These are phyloP conservation scores for Calephelis nemesis DNA, from an alignment of 1,140 invertebrate genomes.

Conservation along the genomic window DNA sequence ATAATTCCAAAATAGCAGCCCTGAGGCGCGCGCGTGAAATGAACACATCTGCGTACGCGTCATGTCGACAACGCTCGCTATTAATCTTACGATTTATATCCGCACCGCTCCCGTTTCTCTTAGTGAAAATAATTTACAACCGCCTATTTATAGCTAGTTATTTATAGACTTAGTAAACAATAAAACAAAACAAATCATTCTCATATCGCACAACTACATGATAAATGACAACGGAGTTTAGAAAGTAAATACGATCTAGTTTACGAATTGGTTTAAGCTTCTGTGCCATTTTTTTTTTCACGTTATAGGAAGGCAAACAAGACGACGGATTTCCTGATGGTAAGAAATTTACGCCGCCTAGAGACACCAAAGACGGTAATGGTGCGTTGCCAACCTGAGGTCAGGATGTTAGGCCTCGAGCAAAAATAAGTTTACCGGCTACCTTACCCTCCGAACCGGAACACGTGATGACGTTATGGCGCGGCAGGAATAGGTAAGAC, in stretches of 20 bases:
- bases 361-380: too few species aligned
- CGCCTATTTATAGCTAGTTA: conserved; percentile 55
- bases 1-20: conserved; percentile 2
- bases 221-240: conserved; percentile 38
- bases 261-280: background rate
- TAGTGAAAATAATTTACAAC: conserved; percentile 63
- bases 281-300: background rate
- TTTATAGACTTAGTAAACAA: conserved; percentile 57
- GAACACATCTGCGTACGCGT: conserved; percentile 47
- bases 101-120: conserved; percentile 60
- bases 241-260: conserved; percentile 43
- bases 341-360: too few species aligned
- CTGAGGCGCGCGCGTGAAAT: conserved; percentile 62
- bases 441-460: too few species aligned
- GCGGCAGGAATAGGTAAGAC: too few species aligned
- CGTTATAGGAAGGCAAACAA: too few species aligned
- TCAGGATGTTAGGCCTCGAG: too few species aligned
- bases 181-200: conserved; percentile 61
- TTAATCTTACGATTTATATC: conserved; percentile 68
- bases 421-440: too few species aligned
- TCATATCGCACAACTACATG: conserved; percentile 39
- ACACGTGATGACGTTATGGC: too few species aligned
- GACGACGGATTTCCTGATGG: too few species aligned
- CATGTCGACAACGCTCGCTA: conserved; percentile 36
- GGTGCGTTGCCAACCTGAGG: too few species aligned